Evolutionary conservation across 2,113 vertebrate species (phyloP).

Genomic region (Psephotus haematonotus): DNA sequence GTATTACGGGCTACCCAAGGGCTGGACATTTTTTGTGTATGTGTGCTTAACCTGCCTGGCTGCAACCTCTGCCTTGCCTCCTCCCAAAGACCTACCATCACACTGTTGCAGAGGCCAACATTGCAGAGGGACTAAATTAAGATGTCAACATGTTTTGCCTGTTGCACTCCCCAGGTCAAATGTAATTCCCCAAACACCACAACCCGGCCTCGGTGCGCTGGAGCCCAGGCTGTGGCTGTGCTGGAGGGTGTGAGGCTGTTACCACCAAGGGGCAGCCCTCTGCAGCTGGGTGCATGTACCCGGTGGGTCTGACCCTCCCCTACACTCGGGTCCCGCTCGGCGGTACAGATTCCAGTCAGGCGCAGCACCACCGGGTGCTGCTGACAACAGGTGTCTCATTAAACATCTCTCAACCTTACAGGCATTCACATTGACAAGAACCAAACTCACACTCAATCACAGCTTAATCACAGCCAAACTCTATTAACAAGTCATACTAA

Average conservation of each 20-base stretch:
- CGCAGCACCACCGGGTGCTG: conserved; percentile 44
- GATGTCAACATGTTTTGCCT: not conserved
- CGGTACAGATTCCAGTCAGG: conserved; percentile 60
- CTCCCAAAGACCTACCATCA: not conserved
- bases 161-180: not conserved
- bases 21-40: fast-evolving
- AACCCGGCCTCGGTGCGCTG: fast-evolving
- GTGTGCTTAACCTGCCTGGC: not conserved
- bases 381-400: conserved; percentile 79
- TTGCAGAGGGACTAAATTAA: not conserved
- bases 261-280: not conserved
- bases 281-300: fast-evolving
- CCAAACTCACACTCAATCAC: conserved; percentile 73
- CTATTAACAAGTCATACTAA: conserved; percentile 83
- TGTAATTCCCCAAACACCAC: fast-evolving
- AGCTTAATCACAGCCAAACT: conserved; percentile 81
- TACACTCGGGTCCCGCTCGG: fast-evolving
- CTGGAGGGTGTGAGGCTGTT: not conserved
- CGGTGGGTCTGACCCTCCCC: fast-evolving
- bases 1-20: not conserved
- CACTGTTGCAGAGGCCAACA: not conserved
- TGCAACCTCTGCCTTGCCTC: not conserved
- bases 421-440: conserved; percentile 72
- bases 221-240: fast-evolving
- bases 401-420: conserved; percentile 74